A percentile compares a stretch with the other conserved stretches of the same genome.
These are phyloP conservation scores for Haemorhous mexicanus DNA, from an alignment of 2,113 vertebrate genomes.

Conservation along the genomic window DNA sequence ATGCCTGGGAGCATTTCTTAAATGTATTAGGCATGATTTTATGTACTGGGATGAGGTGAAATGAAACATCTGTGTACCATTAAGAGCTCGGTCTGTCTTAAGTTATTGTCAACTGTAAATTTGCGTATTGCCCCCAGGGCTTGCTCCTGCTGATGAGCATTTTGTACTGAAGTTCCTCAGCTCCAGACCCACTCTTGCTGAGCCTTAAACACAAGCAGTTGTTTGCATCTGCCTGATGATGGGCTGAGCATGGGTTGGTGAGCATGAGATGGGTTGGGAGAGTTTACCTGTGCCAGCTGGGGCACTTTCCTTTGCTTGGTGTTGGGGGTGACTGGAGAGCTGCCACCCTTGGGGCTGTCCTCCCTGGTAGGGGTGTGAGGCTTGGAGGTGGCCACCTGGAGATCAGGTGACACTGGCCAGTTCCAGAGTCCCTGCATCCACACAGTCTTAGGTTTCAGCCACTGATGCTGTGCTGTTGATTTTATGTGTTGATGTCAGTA, in stretches of 20 bases:
- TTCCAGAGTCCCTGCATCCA: not conserved
- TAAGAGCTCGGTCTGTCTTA: slow-evolving; percentile 27
- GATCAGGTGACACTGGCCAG: rapidly evolving
- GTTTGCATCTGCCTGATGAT: not conserved
- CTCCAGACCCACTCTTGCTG: not conserved
- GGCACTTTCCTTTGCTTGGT: rapidly evolving
- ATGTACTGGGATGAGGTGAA: slow-evolving; percentile 28
- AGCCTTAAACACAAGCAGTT: not conserved
- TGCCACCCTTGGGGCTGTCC: not conserved
- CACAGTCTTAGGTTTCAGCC: not conserved
- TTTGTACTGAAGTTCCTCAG: not conserved
- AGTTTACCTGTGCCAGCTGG: not conserved
- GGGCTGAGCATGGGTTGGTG: not conserved
- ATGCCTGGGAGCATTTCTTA: not conserved
- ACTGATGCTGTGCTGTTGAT: not conserved
- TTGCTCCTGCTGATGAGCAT: not conserved
- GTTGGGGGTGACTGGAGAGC: not conserved
- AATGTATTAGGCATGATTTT: not conserved
- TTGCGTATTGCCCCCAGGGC: not conserved
- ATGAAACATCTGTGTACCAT: slow-evolving; percentile 13
- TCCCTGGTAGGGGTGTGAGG: not conserved
- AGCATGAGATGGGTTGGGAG: not conserved
- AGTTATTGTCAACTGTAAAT: slow-evolving; percentile 21
- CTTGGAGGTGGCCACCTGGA: not conserved
- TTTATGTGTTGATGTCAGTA: not conserved